Evolutionary conservation across 2,797 vertebrate genomes (phyloP), one percentile per base, ranked within the genome.

Genomic region (Coccyzus lansbergi): DNA sequence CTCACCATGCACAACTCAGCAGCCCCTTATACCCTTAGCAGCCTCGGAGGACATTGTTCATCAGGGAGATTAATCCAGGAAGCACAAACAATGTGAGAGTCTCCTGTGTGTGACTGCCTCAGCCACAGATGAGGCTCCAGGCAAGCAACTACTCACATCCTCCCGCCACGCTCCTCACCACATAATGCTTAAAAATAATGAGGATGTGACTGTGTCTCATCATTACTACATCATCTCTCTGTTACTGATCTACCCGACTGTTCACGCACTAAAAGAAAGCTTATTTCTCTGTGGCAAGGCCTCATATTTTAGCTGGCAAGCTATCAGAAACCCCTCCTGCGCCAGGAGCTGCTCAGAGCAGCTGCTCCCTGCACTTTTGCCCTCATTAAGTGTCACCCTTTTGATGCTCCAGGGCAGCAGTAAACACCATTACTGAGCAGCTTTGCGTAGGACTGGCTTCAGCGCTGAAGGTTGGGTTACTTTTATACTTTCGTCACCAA

Each of bases 351-450:
- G 86, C 60, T 15, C 34, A 0, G 38, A 86, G 83, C 92, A 64
- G 87, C 92, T 91, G 83, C 69, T 69, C 79, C 4, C 2, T 53
- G 82, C 88, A 49, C 81, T 86, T 89, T 48, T 62, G 90, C 86
- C 82, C 82, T 77, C 92, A 72, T 87, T 93, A 75, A 93, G 84
- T 31, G 19, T 70, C 55, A n/a, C 92, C 91, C 89, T 59, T 90
- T 80, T 56, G 92, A 91, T 80, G 93, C 88, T 55, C 29, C 5
- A 12, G 78, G 81, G 62, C 82, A 77, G 93, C 90, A 62, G 79
- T 60, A 48, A 94, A 92, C 53, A 48, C 77, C 33, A 63, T 71
- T 14, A 49, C 83, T 25, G 75, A 44, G 62, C 6, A 14, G 60
- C 53, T 58, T 49, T 60, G 60, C 92, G 77, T 7, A 56, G 90